Conservation (phyloP, 2,888 invertebrate species). For the Sicus ferrugineus region DNA sequence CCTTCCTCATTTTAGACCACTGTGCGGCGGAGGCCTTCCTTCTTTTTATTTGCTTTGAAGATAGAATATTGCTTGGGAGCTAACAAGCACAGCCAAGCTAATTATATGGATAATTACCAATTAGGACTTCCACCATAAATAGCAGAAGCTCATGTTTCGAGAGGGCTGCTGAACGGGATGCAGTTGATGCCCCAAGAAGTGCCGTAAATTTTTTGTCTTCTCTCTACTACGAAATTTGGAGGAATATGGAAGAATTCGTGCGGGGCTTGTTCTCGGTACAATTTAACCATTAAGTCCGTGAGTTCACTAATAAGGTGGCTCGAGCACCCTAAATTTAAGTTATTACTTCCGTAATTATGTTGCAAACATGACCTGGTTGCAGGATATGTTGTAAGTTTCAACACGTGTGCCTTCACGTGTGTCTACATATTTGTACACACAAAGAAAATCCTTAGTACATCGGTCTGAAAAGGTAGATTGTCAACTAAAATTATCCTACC, state of each 20-base stretch:
- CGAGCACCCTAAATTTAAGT: conserved; percentile 58
- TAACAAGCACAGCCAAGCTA: conserved; percentile 40
- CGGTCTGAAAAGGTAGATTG: too few species aligned
- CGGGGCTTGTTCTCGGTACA: conserved; percentile 43
- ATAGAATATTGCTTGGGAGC: too few species aligned
- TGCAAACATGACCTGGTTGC: conserved; percentile 11
- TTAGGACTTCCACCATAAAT: conserved; percentile 60
- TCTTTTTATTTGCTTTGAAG: too few species aligned
- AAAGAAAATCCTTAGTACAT: too few species aligned
- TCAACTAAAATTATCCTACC: too few species aligned
- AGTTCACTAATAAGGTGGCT: conserved; percentile 43
- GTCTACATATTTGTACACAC: too few species aligned
- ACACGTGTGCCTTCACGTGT: too few species aligned
- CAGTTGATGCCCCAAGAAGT: not conserved
- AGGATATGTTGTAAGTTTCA: too few species aligned
- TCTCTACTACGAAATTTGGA: conserved; percentile 35
- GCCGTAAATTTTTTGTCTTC: too few species aligned
- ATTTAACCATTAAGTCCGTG: conserved; percentile 21
- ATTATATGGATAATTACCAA: conserved; percentile 62
- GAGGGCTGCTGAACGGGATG: conserved; percentile 33
- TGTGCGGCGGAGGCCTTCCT: too few species aligned
- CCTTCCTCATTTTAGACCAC: too few species aligned
- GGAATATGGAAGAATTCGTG: conserved; percentile 44
- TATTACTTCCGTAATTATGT: conserved; percentile 59
- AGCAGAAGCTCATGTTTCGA: conserved; percentile 56